Conservation (phyloP, 2,888 invertebrate genomes). For the Ectropis crepuscularia region DNA sequence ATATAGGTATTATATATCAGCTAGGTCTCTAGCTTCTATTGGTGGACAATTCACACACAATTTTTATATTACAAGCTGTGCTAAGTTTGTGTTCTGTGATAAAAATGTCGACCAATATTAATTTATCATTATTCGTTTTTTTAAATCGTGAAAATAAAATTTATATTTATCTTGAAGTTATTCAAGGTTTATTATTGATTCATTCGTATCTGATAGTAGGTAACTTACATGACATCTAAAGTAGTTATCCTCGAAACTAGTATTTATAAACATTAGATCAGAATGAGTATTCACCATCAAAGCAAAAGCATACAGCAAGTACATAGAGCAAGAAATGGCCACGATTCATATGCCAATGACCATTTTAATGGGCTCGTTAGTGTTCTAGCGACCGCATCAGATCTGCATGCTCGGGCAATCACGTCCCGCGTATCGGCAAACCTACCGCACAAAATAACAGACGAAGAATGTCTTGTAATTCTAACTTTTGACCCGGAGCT, state of each 20-base stretch:
- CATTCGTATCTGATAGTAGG: neutral
- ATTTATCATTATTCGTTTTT: no score
- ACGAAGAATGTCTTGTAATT: conserved; percentile 37
- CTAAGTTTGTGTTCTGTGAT: no score
- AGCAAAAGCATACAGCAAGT: conserved; percentile 14
- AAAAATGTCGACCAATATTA: no score
- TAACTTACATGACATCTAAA: neutral
- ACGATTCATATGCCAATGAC: conserved; percentile 51
- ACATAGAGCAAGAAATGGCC: conserved; percentile 38
- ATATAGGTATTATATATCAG: no score
- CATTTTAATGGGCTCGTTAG: conserved; percentile 57
- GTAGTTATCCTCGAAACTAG: conserved; percentile 17
- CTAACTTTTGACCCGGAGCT: conserved; percentile 46
- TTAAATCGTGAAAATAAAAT: no score
- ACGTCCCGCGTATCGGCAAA: conserved; percentile 16
- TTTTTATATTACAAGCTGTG: no score
- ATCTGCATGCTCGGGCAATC: conserved; percentile 59
- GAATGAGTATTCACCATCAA: conserved; percentile 13
- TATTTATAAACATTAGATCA: conserved; percentile 17
- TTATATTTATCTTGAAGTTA: neutral
- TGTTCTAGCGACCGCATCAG: conserved; percentile 48
- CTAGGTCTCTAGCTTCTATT: no score
- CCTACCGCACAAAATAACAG: conserved; percentile 43
- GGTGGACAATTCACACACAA: no score
- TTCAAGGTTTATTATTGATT: neutral